Conservation (phyloP, 2,888 invertebrate species). For the Notodonta dromedarius region DNA sequence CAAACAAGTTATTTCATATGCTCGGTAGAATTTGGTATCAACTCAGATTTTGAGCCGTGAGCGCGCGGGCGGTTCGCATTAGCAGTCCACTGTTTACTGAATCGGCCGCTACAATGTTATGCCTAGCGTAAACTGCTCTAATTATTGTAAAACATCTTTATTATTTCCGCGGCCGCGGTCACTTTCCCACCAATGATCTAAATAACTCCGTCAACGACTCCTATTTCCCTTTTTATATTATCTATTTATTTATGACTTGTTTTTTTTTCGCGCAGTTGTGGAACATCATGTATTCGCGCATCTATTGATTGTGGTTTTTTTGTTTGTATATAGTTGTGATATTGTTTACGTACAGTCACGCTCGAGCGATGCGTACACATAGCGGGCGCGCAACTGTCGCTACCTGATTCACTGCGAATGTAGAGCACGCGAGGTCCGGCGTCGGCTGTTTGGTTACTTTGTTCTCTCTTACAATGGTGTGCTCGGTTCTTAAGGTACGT, state of each 20-base stretch:
- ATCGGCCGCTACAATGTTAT: constrained; percentile 13
- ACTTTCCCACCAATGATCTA: constrained; percentile 6
- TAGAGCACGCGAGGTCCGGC: not conserved
- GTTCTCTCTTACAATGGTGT: not conserved
- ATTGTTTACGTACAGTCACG: constrained; percentile 39
- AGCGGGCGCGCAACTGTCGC: constrained; percentile 1
- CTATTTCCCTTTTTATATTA: not conserved
- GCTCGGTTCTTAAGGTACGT: not conserved
- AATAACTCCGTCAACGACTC: not conserved
- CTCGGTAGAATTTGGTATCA: too few relatives aligned
- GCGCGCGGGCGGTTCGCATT: not conserved
- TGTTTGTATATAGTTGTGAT: constrained; percentile 40
- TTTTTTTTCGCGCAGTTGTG: not conserved
- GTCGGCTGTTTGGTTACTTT: not conserved
- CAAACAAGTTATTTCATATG: too few relatives aligned
- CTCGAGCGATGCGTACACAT: constrained; percentile 45
- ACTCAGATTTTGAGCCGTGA: too few relatives aligned
- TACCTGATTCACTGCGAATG: not conserved
- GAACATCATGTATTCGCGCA: constrained; percentile 21
- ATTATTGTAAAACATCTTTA: constrained; percentile 14
- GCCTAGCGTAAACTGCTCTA: constrained; percentile 8
- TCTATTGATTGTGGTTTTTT: constrained; percentile 23
- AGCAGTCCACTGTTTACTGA: constrained; percentile 20
- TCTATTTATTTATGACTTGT: too few relatives aligned
- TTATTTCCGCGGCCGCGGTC: constrained; percentile 12